Percentiles rank a stretch among this genome's conserved stretches.
Evolutionary conservation across 2,888 invertebrate species (phyloP).

Genomic region (Anticlea derivata): DNA sequence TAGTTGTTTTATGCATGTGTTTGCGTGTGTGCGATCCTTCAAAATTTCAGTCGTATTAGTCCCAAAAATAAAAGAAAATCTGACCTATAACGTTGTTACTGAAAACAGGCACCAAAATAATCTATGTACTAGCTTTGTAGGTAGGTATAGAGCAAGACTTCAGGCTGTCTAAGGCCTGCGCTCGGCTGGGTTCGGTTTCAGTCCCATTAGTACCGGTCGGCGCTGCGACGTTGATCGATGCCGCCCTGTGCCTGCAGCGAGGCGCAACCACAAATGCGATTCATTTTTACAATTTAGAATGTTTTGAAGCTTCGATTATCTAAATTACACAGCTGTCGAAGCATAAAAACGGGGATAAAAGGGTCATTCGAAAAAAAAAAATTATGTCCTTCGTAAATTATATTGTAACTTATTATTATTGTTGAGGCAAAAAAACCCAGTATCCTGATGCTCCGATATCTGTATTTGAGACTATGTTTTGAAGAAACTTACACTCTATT

Average conservation of each 20-base stretch:
- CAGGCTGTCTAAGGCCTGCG: conserved; percentile 34
- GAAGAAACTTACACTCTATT: no score
- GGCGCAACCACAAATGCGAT: conserved; percentile 46
- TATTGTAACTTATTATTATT: no score
- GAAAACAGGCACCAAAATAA: background rate
- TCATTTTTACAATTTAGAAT: conserved; percentile 15
- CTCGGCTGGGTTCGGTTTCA: conserved; percentile 48
- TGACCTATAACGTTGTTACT: background rate
- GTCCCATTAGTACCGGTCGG: conserved; percentile 65
- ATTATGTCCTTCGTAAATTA: no score
- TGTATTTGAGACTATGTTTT: no score
- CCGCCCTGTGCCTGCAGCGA: conserved; percentile 42
- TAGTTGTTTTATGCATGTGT: no score
- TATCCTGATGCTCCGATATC: no score
- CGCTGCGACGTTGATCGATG: conserved; percentile 69
- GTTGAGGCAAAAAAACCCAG: no score
- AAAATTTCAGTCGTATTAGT: no score
- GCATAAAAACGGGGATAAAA: no score
- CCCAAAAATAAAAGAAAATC: no score
- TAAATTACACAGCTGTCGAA: background rate
- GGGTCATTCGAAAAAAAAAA: no score
- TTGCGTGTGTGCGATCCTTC: no score
- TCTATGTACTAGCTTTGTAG: background rate
- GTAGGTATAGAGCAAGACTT: conserved; percentile 34
- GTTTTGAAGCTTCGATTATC: conserved; percentile 1